These are phyloP conservation scores for Ennomos quercinarius DNA, from an alignment of 2,888 invertebrate species.

Conservation along the genomic window DNA sequence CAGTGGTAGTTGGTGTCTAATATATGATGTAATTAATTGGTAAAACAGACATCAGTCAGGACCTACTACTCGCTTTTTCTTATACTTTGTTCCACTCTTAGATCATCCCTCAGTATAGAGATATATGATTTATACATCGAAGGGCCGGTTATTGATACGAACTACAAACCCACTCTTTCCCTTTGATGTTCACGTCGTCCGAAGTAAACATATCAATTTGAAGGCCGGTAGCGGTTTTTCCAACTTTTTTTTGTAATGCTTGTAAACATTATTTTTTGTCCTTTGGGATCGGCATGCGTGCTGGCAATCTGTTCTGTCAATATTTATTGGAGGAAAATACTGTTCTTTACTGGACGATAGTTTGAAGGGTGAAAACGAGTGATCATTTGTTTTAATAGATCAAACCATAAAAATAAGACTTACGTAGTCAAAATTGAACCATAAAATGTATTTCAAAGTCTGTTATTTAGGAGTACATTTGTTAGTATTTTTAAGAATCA, in stretches of 20 bases:
- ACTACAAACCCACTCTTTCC: conserved; percentile 69
- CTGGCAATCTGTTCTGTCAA: conserved; percentile 39
- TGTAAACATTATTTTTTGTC: conserved; percentile 41
- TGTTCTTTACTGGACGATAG: conserved; percentile 11
- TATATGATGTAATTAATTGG: no score
- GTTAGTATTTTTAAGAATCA: no score
- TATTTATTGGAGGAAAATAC: conserved; percentile 36
- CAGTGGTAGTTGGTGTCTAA: no score
- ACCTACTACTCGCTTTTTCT: conserved; percentile 23
- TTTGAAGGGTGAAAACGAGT: background rate
- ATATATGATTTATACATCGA: conserved; percentile 72
- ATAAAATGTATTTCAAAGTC: no score
- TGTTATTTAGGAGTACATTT: no score
- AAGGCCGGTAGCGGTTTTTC: conserved; percentile 39
- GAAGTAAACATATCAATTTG: conserved; percentile 72
- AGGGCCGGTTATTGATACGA: conserved; percentile 70
- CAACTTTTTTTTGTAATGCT: conserved; percentile 35
- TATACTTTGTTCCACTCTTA: conserved; percentile 33
- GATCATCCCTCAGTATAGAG: conserved; percentile 52
- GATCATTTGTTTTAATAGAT: no score
- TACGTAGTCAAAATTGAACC: no score
- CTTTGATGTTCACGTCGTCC: conserved; percentile 72
- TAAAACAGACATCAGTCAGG: no score
- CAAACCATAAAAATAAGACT: no score
- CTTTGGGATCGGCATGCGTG: conserved; percentile 38